Evolutionary conservation across 2,113 vertebrate genomes (phyloP).

Genomic region (Lynx canadensis): DNA sequence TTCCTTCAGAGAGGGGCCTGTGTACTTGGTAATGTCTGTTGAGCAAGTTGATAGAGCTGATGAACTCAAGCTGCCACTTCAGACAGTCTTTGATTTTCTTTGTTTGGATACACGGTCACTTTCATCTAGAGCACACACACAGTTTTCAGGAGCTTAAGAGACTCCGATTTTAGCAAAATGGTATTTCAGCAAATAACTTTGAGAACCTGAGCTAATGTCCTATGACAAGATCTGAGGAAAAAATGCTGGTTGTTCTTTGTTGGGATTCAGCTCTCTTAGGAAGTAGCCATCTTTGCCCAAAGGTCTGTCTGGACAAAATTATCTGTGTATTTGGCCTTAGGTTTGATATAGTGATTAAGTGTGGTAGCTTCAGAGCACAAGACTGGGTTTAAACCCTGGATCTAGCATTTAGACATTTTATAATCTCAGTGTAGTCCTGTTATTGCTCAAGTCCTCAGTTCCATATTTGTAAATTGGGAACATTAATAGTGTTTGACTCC

Average conservation of each 20-base stretch:
- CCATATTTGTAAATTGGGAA: background rate
- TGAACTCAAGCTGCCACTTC: conserved; percentile 21
- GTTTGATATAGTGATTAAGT: background rate
- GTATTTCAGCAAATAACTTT: conserved; percentile 18
- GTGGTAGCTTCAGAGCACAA: background rate
- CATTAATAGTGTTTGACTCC: background rate
- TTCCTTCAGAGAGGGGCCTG: background rate
- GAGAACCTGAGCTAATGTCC: background rate
- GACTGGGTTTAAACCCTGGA: background rate
- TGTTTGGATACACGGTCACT: background rate
- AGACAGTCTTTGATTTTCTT: conserved; percentile 50
- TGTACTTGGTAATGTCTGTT: conserved; percentile 46
- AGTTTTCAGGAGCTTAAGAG: background rate
- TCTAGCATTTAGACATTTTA: background rate
- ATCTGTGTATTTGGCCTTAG: background rate
- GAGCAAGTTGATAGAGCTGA: conserved; percentile 45
- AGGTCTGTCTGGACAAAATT: background rate
- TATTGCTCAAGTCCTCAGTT: background rate
- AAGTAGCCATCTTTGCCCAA: background rate
- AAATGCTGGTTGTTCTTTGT: background rate
- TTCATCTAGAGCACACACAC: background rate
- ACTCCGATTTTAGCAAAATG: background rate
- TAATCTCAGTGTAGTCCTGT: background rate
- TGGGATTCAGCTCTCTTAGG: background rate
- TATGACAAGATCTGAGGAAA: background rate